These are phyloP conservation scores for Gnathonemus echidnorhynchus DNA, from an alignment of 2,113 vertebrate species.

Conservation along the genomic window DNA sequence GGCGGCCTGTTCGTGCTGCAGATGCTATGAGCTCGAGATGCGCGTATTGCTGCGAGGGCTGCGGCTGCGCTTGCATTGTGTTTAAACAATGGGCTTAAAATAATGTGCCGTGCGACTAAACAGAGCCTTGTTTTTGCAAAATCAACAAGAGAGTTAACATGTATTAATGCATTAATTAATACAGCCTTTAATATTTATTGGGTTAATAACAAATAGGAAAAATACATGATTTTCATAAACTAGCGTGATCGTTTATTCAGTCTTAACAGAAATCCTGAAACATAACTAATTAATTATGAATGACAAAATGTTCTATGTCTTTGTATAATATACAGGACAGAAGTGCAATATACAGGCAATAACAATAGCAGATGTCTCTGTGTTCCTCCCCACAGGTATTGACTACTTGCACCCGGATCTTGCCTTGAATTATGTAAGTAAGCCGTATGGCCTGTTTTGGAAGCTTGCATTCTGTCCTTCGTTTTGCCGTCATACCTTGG, in stretches of 20 bases:
- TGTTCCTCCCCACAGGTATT: constrained; percentile 69
- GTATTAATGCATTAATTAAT: not conserved
- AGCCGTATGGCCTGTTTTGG: not conserved
- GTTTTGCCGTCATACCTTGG: not conserved
- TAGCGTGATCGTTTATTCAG: not conserved
- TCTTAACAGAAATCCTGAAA: not conserved
- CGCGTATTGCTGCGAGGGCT: not conserved
- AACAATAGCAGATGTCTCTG: not conserved
- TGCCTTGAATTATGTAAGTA: constrained; percentile 92
- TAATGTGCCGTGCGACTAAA: not conserved
- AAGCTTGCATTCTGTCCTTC: not conserved
- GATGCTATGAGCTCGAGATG: not conserved
- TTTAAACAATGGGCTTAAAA: not conserved
- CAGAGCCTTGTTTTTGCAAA: not conserved
- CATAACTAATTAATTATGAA: not conserved
- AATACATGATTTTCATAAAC: not conserved
- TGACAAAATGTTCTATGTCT: not conserved
- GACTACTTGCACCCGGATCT: constrained; percentile 94
- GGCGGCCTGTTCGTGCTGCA: constrained; percentile 37
- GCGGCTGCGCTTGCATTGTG: not conserved
- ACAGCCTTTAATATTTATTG: not conserved
- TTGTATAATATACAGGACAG: not conserved
- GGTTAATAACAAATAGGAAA: not conserved
- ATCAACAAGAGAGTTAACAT: not conserved
- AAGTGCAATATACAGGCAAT: not conserved